Evolutionary conservation across 1,140 invertebrate genomes (phyloP), one percentile per base, ranked within the genome.

Genomic region (Caenorhabditis briggsae): DNA sequence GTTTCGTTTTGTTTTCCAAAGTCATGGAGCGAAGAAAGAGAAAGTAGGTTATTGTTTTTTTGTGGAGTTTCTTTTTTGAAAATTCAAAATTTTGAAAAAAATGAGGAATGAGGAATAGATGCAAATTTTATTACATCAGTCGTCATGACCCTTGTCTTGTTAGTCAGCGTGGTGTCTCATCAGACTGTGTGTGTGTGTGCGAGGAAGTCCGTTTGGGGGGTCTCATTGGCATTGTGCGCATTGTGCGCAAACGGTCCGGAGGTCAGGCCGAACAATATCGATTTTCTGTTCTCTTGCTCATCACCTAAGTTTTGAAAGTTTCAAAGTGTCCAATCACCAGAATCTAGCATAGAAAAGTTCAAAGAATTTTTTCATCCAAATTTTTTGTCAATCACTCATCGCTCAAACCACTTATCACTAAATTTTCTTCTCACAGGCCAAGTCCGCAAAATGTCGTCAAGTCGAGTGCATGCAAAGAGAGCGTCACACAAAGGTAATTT

Each of bases 381-480:
- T 33, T 61, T 25, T 25, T 61, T 23, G 23, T 25, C 5, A 61
- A 9, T 61, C n/a, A 20, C 7, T 9, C 23, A 25, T 25, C 1
- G 25, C 59, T 33, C 59, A 61, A 23, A 61, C 59, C 59, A 61
- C 59, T 61, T 61, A 61, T 61, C 59, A 61, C 59, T 9, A 61
- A 61, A 25, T 61, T 33, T 61, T 12, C 9, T 61, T 61, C 23
- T 12, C 59, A 20, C 59, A 61, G 59, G 59, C 59, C 59, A 78
- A 78, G 70, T 78, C 70, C 70, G 70, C 70, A 78, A 46, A 78
- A 50, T 78, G 70, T 78, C 70, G 70, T 78, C 70, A 78, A 78
- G n/a, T 78, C 46, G 70, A 78, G 70, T 50, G 70, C 70, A 78
- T 50, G 70, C 70, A 78, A 78, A 78, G 46, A 50, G 46, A 50